phyloP scores from a whole-genome alignment of 2,888 invertebrate genomes.

The Nysson spinosus region DNA sequence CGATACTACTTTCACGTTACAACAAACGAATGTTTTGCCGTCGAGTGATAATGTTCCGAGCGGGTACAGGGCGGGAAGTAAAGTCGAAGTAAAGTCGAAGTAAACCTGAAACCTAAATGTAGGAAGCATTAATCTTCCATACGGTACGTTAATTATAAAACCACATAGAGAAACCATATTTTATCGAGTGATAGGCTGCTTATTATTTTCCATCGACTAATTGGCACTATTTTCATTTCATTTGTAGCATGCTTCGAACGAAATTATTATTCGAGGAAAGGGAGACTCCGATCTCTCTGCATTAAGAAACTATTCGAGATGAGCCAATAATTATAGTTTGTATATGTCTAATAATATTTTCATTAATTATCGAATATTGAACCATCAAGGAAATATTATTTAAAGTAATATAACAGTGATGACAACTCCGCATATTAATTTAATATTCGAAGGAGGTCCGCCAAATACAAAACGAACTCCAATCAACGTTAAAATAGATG shows the following conservation, averaged over 20 bases:
- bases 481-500: no score
- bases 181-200: constrained; percentile 25
- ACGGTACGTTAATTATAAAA: constrained; percentile 39
- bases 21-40: not conserved
- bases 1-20: not conserved
- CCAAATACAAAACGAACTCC: no score
- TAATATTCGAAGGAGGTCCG: no score
- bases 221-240: constrained; percentile 1
- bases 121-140: constrained; percentile 34
- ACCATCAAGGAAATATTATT: no score
- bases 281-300: no score
- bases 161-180: constrained; percentile 17
- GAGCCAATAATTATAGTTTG: no score
- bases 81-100: no score
- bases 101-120: constrained; percentile 12
- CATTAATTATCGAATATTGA: no score
- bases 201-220: constrained; percentile 20
- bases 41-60: not conserved
- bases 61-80: constrained; percentile 25
- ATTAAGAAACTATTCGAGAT: no score
- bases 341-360: no score
- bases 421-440: no score
- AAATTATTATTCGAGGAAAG: not conserved
- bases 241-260: not conserved
- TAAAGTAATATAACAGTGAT: no score